Base-by-base conservation (phyloP, 2,888 invertebrate genomes). In the Pristionchus entomophagus region DNA sequence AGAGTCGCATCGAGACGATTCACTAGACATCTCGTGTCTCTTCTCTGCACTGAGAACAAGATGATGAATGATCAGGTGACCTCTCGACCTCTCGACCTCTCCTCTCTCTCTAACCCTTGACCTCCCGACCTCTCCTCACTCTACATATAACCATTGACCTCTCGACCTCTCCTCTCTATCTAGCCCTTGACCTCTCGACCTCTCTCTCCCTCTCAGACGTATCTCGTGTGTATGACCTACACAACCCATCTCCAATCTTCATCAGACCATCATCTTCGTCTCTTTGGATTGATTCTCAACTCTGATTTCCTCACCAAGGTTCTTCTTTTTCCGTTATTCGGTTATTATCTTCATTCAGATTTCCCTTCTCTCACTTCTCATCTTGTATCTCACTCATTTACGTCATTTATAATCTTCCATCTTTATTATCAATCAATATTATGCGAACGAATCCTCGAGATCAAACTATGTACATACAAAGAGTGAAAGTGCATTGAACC, bases 31-130 rank as follows among this genome's bases (percentile, higher is more conserved):
- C 32, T 82, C 29, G 82, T 41, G 12, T 59, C 56, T 38, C 41
- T 82, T n/a, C 59, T 82, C 14, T 82, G 82, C 29, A 59, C 82
- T 14, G 38, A 82, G 12, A 82, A 82, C 35, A 82, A 59, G n/a
- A 82, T 82, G 38, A 82, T 82, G 35, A 56, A 82, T 82, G 82
- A 82, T 19, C 41, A 59, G 41, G 82, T 82, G 82, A 82, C 41
- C 81, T 35, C 56, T n/a, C 26, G 38, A 38, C 56, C 29, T 69
- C 45, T 45, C 45, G 8, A 6, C 45, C 19, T 59, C 59, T n/a
- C n/a, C n/a, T 49, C 26, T 45, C n/a, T 17, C 6, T 77, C 38
- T 12, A 26, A 12, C 45, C 4, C 41, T 17, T 82, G 82, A 82
- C 41, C 81, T 35, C 56, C 8, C 26, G 38, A 38, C 56, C 29